Percentiles rank a stretch among this genome's conserved stretches.
These are phyloP conservation scores for Brachypteracias leptosomus DNA, from an alignment of 2,113 vertebrate species.

Conservation along the genomic window DNA sequence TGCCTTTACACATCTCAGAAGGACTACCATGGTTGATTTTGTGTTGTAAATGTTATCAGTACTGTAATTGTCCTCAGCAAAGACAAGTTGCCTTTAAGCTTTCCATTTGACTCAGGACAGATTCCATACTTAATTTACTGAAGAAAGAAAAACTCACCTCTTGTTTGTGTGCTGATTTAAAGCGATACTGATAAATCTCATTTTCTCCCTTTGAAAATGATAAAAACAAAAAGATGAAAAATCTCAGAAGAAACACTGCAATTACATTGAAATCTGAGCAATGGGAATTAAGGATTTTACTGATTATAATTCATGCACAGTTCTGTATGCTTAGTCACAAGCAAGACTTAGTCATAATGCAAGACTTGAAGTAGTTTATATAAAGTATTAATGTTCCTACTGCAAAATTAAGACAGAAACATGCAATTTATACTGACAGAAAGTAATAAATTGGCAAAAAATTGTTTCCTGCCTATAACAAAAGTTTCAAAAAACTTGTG, in stretches of 20 bases:
- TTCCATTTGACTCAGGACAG: neutral
- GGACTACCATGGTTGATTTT: accelerated
- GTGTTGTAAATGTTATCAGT: neutral
- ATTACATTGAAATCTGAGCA: neutral
- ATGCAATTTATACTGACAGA: neutral
- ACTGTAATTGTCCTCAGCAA: neutral
- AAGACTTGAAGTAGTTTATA: neutral
- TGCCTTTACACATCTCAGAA: neutral
- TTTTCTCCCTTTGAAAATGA: constrained; percentile 13
- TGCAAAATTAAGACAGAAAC: neutral
- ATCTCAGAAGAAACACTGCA: neutral
- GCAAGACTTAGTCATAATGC: neutral
- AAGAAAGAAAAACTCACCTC: constrained; percentile 42
- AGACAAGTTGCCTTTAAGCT: neutral
- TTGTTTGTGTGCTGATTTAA: constrained; percentile 16
- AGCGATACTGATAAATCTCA: constrained; percentile 50
- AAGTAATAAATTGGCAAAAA: neutral
- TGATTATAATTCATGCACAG: neutral
- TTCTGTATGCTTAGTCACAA: neutral
- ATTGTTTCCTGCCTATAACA: neutral
- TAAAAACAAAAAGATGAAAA: neutral
- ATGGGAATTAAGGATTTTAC: neutral
- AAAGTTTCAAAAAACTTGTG: neutral
- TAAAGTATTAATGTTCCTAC: neutral
- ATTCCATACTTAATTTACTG: neutral